These are phyloP conservation scores for human DNA, from an alignment of 2,113 vertebrate genomes.

Conservation along the genomic window GRCh38 chr5:124748001-124748500, in stretches of 20 bases:
- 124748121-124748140: conserved; percentile 69
- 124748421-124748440: conserved; percentile 74
- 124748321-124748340: conserved; percentile 78
- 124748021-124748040: conserved; percentile 55
- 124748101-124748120: conserved; percentile 63
- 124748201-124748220: conserved; percentile 28
- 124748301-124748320: conserved; percentile 79
- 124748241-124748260: conserved; percentile 55
- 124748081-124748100: conserved; percentile 54
- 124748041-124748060: conserved; percentile 59
- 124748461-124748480: conserved; percentile 82
- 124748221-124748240: conserved; percentile 37
- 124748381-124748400: conserved; percentile 76
- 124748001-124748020: conserved; percentile 20
- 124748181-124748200: conserved; percentile 57
- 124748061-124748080: conserved; percentile 59
- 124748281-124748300: conserved; percentile 73
- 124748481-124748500: conserved; percentile 85
- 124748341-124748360: conserved; percentile 83
- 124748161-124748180: conserved; percentile 53
- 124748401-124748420: conserved; percentile 69
- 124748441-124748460: conserved; percentile 80
- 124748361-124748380: conserved; percentile 80
- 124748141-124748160: conserved; percentile 38
- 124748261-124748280: conserved; percentile 78